Percentiles rank a stretch among this genome's conserved stretches.
Evolutionary conservation across 2,888 invertebrate genomes (phyloP).

Genomic region (Perdita meconis): DNA sequence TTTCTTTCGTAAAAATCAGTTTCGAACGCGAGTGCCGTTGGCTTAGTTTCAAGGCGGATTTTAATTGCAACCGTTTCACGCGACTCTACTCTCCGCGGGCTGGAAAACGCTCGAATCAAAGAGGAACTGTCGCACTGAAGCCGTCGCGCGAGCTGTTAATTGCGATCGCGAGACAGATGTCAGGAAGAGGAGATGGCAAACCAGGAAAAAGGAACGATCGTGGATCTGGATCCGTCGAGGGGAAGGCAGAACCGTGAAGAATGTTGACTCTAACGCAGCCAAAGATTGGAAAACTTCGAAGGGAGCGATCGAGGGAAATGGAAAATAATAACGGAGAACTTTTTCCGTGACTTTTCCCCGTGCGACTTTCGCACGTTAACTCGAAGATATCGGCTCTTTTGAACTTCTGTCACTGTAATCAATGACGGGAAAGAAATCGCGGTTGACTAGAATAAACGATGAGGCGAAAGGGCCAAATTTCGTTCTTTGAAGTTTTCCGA

Average conservation of each 20-base stretch:
- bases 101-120: not conserved
- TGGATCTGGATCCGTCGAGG: not conserved
- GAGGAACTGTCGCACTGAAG: not conserved
- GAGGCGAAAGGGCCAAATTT: too few relatives aligned
- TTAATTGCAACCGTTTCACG: not conserved
- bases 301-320: not conserved
- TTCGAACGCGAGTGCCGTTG: too few relatives aligned
- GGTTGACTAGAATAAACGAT: not conserved
- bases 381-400: constrained; percentile 1
- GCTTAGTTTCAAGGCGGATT: not conserved
- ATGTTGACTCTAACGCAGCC: not conserved
- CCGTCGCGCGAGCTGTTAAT: not conserved
- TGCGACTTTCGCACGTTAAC: not conserved
- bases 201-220: not conserved
- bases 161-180: not conserved
- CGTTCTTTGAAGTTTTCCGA: too few relatives aligned
- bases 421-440: not conserved
- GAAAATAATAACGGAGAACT: not conserved
- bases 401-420: not conserved
- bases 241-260: not conserved
- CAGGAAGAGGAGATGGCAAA: not conserved
- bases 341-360: not conserved
- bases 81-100: not conserved
- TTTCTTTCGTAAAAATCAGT: not conserved
- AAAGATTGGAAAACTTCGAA: not conserved